Evolutionary conservation across 2,797 vertebrate species (phyloP).

Genomic region (Poeciliopsis turneri): DNA sequence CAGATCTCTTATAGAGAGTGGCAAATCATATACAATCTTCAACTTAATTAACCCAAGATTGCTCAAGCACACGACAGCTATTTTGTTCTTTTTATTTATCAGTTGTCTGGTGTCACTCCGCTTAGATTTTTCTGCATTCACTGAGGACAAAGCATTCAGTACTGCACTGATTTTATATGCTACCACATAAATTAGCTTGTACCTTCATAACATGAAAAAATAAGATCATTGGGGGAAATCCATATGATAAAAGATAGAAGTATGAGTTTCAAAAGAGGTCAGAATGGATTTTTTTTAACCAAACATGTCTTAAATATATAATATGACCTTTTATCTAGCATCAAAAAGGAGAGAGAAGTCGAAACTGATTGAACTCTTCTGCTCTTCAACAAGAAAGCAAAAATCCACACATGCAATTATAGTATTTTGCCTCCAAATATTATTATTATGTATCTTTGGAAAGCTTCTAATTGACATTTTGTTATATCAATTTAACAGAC

Average conservation of each 20-base stretch:
- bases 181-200: background rate
- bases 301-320: background rate
- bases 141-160: background rate
- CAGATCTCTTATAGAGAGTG: constrained; percentile 21
- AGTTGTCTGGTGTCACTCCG: background rate
- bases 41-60: background rate
- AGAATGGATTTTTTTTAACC: background rate
- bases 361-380: constrained; percentile 40
- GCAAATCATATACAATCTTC: constrained; percentile 23
- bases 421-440: background rate
- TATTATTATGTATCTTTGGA: background rate
- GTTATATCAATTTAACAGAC: constrained; percentile 68
- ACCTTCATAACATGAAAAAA: no score
- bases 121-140: background rate
- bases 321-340: background rate
- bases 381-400: constrained; percentile 1
- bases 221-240: background rate
- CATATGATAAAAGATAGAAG: background rate
- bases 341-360: background rate
- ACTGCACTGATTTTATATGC: background rate
- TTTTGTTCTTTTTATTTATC: background rate
- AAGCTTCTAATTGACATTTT: background rate
- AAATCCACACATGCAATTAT: background rate
- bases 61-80: background rate
- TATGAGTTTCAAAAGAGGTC: background rate